A percentile compares a stretch with the other conserved stretches of the same genome.
phyloP scores from a whole-genome alignment of 2,113 vertebrate genomes.

The Dunckerocampus dactyliophorus region DNA sequence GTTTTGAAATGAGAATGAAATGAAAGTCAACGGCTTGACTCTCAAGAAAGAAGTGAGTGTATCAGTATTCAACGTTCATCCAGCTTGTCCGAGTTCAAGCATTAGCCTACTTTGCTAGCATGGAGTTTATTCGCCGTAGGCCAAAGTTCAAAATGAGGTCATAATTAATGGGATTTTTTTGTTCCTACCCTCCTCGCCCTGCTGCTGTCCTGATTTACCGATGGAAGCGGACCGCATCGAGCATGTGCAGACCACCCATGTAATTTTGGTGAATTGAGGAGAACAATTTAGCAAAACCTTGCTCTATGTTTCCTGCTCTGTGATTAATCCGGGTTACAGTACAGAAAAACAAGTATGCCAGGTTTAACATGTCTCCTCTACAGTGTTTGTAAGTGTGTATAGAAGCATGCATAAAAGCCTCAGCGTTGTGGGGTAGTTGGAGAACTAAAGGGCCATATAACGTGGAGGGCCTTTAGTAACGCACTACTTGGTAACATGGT shows the following conservation, averaged over 20 bases:
- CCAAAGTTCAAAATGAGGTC: slow-evolving; percentile 57
- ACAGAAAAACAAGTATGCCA: too few species aligned
- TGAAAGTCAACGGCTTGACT: neutral
- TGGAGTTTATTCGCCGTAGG: slow-evolving; percentile 47
- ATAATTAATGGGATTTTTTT: slow-evolving; percentile 55
- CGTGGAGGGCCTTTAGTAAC: slow-evolving; percentile 50
- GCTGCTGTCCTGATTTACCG: slow-evolving; percentile 19
- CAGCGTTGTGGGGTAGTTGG: slow-evolving; percentile 8
- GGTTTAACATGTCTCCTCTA: too few species aligned
- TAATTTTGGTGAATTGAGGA: too few species aligned
- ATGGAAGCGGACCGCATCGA: slow-evolving; percentile 3
- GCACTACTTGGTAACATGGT: slow-evolving; percentile 67
- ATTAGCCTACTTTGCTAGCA: slow-evolving; percentile 64
- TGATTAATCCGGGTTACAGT: too few species aligned
- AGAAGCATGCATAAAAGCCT: slow-evolving; percentile 10
- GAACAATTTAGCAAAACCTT: too few species aligned
- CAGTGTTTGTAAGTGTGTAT: slow-evolving; percentile 2
- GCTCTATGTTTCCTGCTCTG: too few species aligned
- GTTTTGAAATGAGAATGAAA: neutral
- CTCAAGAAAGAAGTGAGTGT: neutral
- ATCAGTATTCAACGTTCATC: neutral
- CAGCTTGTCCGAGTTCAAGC: slow-evolving; percentile 48
- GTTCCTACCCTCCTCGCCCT: slow-evolving; percentile 8
- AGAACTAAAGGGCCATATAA: slow-evolving; percentile 21
- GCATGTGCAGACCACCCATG: neutral